Base-by-base conservation (phyloP, 1,140 invertebrate genomes). In the Lysiphlebus fabarum region DNA sequence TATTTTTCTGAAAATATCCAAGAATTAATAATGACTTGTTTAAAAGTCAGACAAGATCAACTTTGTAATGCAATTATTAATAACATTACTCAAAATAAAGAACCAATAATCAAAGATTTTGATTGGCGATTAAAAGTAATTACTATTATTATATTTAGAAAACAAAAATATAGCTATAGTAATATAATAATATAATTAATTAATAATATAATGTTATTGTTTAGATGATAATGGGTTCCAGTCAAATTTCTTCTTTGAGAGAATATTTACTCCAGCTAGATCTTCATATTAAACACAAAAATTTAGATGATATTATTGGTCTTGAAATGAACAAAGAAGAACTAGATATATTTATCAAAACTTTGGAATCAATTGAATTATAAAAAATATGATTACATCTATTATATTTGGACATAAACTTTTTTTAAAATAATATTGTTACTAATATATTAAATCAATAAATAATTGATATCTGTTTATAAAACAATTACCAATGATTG, bases 51-150 rank as follows among this genome's bases (percentile, higher is more conserved):
- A 34, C 67, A 63, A 43, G 67, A 72, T 42, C 66, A 72, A 11
- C 47, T 78, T 11, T 64, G 65, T 10, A 55, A 71, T 44, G 69
- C 67, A 47, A 49, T 75, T 14, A 36, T 73, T 7, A 62, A 33
- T 12, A 63, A 76, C 34, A 57, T 64, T 17, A 72, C 70, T 0
- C 71, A 68, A 53, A 67, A 63, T 34, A 53, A 67, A 38, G 5
- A 53, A 6, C 67, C 70, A n/a, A 77, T 73, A 1, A 53, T 79
- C 10, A 56, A 41, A 0, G 70, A 79, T 47, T 76, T 75, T 59
- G 74, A 79, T 53, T 79, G 75, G 74, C 72, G 69, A 67, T 58
- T 79, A 9, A 76, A 73, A 63, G 76, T 77, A 67, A n/a, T n/a
- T n/a, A n/a, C n/a, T n/a, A n/a, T n/a, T n/a, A n/a, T n/a, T n/a